Evolutionary conservation across 2,797 vertebrate species (phyloP).

Genomic region (Pseudocheirus occidentalis): DNA sequence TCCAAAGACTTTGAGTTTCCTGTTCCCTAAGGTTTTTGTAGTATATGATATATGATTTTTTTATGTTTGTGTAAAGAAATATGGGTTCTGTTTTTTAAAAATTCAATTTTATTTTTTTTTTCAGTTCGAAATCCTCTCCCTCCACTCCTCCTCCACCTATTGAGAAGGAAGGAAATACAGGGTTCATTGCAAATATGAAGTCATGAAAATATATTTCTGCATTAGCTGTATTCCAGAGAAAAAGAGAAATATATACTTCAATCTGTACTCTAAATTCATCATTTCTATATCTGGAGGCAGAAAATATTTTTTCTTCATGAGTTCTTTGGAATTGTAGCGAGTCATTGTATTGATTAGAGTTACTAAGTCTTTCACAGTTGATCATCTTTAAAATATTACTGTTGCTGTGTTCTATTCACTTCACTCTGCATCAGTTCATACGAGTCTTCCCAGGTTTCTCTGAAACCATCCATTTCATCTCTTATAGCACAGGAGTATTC

Average conservation of each 20-base stretch:
- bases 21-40: neutral
- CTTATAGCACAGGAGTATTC: neutral
- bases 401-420: neutral
- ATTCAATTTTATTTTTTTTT: neutral
- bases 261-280: neutral
- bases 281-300: neutral
- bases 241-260: neutral
- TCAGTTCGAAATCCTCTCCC: neutral
- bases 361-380: neutral
- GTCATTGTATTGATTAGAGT: neutral
- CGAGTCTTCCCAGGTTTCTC: neutral
- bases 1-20: neutral
- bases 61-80: neutral
- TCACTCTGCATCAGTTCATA: neutral
- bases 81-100: neutral
- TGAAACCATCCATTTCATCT: neutral
- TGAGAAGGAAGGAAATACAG: neutral
- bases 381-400: neutral
- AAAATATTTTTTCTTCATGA: neutral
- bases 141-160: neutral
- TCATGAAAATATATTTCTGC: neutral
- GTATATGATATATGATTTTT: neutral
- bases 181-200: neutral
- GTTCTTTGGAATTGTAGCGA: neutral
- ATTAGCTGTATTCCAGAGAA: neutral